phyloP scores from a whole-genome alignment of 2,113 vertebrate genomes.

The Oryctolagus cuniculus region DNA sequence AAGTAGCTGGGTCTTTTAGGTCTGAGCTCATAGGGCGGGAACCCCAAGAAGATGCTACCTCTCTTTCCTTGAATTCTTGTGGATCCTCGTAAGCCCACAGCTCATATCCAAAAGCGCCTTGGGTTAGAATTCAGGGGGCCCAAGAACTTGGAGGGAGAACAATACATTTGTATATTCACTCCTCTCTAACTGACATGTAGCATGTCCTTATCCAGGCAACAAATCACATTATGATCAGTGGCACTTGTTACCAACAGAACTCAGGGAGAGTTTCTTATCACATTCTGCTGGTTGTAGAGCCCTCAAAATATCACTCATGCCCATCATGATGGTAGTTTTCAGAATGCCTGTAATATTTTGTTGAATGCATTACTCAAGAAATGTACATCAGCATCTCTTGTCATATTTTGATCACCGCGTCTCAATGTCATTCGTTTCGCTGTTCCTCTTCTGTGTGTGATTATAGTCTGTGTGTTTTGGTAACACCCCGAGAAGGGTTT shows the following conservation, averaged over 20 bases:
- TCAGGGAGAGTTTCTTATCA: conserved; percentile 2
- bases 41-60: neutral
- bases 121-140: neutral
- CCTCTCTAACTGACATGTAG: neutral
- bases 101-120: neutral
- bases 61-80: conserved; percentile 23
- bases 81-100: neutral
- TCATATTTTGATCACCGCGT: neutral
- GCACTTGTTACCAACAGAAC: neutral
- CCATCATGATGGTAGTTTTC: neutral
- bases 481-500: neutral
- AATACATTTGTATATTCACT: neutral
- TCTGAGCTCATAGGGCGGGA: neutral
- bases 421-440: conserved; percentile 22
- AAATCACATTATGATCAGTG: neutral
- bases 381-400: neutral
- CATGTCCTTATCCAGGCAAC: neutral
- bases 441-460: neutral
- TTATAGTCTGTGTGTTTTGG: neutral
- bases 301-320: neutral
- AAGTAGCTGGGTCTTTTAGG: conserved; percentile 14
- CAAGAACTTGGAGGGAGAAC: neutral
- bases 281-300: neutral
- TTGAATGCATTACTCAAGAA: neutral
- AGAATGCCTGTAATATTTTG: neutral